Evolutionary conservation across 2,888 invertebrate genomes (phyloP).

Genomic region (Alloscopus bannaensis): DNA sequence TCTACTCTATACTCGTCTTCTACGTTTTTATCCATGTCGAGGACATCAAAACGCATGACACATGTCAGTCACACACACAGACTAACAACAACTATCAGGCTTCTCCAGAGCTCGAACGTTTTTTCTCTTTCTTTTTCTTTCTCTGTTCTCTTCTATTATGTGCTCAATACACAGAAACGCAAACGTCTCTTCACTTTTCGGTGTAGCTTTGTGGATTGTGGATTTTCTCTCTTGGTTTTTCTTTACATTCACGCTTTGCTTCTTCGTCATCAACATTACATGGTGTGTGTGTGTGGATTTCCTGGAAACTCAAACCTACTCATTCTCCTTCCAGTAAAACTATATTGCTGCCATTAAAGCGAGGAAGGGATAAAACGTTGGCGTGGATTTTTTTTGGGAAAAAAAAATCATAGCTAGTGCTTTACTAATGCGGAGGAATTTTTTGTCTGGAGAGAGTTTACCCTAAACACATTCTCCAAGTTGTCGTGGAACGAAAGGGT

Average conservation of each 20-base stretch:
- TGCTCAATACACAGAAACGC: not conserved
- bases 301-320: conserved; percentile 46
- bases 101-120: no score
- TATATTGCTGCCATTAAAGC: conserved; percentile 38
- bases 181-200: not conserved
- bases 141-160: conserved; percentile 32
- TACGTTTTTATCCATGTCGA: conserved; percentile 57
- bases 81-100: conserved; percentile 61
- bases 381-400: no score
- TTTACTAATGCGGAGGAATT: conserved; percentile 25
- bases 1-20: conserved; percentile 36
- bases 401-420: conserved; percentile 9
- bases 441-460: conserved; percentile 5
- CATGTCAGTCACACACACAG: conserved; percentile 72
- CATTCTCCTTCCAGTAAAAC: no score
- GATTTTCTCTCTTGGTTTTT: conserved; percentile 17
- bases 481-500: conserved; percentile 49
- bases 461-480: not conserved
- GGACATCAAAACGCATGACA: conserved; percentile 71
- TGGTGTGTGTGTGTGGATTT: conserved; percentile 39
- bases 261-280: conserved; percentile 40
- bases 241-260: conserved; percentile 37
- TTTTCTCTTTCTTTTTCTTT: conserved; percentile 28
- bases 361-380: conserved; percentile 5
- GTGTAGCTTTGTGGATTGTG: conserved; percentile 4